Evolutionary conservation across 2,113 vertebrate species (phyloP), one percentile per base, ranked within the genome.

Genomic region (Cettia cetti): DNA sequence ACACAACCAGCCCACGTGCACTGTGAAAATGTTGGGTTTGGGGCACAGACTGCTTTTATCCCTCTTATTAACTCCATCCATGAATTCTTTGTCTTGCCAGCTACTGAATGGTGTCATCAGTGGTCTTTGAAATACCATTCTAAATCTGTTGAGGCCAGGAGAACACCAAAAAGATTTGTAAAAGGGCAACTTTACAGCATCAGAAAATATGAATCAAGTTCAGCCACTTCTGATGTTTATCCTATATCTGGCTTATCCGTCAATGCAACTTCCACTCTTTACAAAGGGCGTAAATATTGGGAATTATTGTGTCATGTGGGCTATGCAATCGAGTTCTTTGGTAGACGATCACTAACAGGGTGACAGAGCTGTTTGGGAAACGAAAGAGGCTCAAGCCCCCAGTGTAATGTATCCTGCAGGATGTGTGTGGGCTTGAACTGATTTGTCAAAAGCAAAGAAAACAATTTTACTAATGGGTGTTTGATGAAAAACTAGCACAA

Each of bases 141-240:
- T 84, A 70, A 31, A 70, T 54, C 72, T 81, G 13, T 19, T 56
- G 65, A 82, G 84, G 44, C 56, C 78, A 84, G 47, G 70, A 86
- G 33, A 86, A 83, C 47, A 84, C 44, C 78, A 54, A 52, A 71
- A 83, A 68, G 45, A 47, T 66, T 59, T 42, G n/a, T 70, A 63
- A 84, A 81, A 81, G 68, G 50, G 59, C 50, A 82, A 64, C 54
- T 35, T 5, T 1, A 26, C 61, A 79, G 56, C 56, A 83, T 56
- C 75, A 93, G 68, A 89, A 95, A 92, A 87, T 16, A n/a, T 80
- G 75, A 76, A 66, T 66, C 75, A 53, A 71, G 53, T 71, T 75
- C 39, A 61, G 72, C 84, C 33, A 13, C 91, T 80, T 88, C 71
- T 86, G 92, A 56, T 91, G 72, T 95, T 95, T 96, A 61, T 30